Evolutionary conservation across 2,888 invertebrate species (phyloP), one percentile per base, ranked within the genome.

Genomic region (Timema cristinae): DNA sequence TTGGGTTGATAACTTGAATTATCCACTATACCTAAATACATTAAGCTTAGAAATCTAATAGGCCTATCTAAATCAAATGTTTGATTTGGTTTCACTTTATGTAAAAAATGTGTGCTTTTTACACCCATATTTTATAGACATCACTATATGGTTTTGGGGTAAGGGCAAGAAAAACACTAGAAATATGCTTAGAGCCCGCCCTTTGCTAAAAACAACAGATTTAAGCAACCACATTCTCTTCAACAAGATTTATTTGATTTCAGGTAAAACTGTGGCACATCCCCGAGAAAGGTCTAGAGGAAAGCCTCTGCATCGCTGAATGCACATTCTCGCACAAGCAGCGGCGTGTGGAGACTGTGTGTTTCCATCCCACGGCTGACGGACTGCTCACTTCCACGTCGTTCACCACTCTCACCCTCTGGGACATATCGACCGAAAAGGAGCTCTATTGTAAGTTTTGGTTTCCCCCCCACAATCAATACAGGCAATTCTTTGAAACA

Each of bases 251-350:
- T 59, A 9, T 13, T 70, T 50, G 72, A 72, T 79, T 79, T 67
- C 78, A 93, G 91, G 89, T 96, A 0, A 95, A 95, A 84, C 85
- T 96, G 72, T 96, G 96, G 96, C 90, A 92, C 79, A 91, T 96
- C 79, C 95, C 95, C 10, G 91, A 90, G 72, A 88, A 88, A 76
- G 94, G 94, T 0, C 81, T 95, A 72, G 89, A 90, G 79, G 89
- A 91, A 80, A 91, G 91, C 0, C 82, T 93, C 0, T 89, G 90
- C 54, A 91, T 91, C 77, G 88, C 93, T 0, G 92, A 94, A 80
- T 91, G 93, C 79, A 90, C 90, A 2, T 88, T 95, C 77, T 92
- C 93, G 0, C 91, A 92, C 79, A 91, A 92, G 77, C 94, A 94
- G 82, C 86, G 91, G 48, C 86, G 94, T 72, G 93, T 97, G 0